Conservation (phyloP, 2,888 invertebrate genomes). For the Dilophus febrilis region DNA sequence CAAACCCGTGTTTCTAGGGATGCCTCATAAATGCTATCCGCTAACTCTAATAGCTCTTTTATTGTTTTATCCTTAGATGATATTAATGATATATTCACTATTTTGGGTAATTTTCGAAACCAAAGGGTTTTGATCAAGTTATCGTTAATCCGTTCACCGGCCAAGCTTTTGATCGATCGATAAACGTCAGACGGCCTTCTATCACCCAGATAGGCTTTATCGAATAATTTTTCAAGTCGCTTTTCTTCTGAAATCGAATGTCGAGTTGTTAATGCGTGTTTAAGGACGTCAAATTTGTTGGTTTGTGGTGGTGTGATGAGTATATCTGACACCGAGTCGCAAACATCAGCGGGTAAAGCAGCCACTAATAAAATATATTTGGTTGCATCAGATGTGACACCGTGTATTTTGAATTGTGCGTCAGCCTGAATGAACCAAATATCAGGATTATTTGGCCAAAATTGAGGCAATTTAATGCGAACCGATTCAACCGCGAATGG, state of each 20-base stretch:
- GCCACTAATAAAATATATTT: background rate
- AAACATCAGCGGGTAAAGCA: too few species aligned
- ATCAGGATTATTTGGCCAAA: background rate
- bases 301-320: background rate
- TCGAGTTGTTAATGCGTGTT: background rate
- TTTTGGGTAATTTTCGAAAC: background rate
- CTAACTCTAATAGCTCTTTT: background rate
- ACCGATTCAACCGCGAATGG: too few species aligned
- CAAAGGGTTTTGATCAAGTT: background rate
- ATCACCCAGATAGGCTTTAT: background rate
- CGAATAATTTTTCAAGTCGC: background rate
- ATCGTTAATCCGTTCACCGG: background rate
- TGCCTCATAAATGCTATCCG: background rate
- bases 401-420: background rate
- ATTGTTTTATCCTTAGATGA: background rate
- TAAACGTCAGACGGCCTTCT: background rate
- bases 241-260: background rate
- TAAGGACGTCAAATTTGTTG: background rate
- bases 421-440: background rate
- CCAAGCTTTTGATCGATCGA: background rate
- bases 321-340: too few species aligned
- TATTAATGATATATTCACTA: background rate
- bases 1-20: background rate
- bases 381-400: background rate
- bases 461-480: background rate